Evolutionary conservation across 2,113 vertebrate species (phyloP), one percentile per base, ranked within the genome.

Genomic region (Octodon degus): DNA sequence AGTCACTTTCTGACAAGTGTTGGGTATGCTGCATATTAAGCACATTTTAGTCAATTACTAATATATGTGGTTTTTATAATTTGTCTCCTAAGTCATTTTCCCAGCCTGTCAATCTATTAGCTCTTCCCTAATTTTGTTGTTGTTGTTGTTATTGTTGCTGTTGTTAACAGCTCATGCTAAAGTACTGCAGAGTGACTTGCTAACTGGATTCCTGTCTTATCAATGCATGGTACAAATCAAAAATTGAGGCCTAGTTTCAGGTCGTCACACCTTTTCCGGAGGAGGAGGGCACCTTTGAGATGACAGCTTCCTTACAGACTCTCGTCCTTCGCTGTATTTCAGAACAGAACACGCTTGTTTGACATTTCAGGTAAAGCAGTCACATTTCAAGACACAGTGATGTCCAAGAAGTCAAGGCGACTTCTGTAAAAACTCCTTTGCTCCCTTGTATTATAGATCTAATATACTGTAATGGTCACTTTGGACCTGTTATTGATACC

Each of bases 11-110:
- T 43, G 11, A 91, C 97, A 91, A 74, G 88, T 37, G 34, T 72
- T 77, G 34, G 14, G 27, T 63, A 12, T 34, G 55, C 24, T 86
- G 11, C 53, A 84, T 32, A 91, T 92, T 30, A 32, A 91, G 58
- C 68, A 50, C n/a, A 76, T 93, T 19, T 96, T 80, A 80, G 88
- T 92, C 62, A 3, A 17, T 90, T 34, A 85, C 79, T 30, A 94
- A 17, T 86, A 27, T 79, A 62, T 90, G 89, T 88, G 0, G 60
- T 67, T 92, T 94, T 76, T 86, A 63, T 60, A 67, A 79, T 82
- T 94, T 94, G n/a, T 91, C 70, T 82, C 68, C 11, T 63, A 79
- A 83, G 65, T 70, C 85, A 86, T 90, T 93, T 89, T 93, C 47
- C 50, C 50, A 76, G 63, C 30, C 67, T 90, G 32, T 87, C 85